Evolutionary conservation across 1,140 invertebrate genomes (phyloP).

Genomic region (Ectropis grisescens): DNA sequence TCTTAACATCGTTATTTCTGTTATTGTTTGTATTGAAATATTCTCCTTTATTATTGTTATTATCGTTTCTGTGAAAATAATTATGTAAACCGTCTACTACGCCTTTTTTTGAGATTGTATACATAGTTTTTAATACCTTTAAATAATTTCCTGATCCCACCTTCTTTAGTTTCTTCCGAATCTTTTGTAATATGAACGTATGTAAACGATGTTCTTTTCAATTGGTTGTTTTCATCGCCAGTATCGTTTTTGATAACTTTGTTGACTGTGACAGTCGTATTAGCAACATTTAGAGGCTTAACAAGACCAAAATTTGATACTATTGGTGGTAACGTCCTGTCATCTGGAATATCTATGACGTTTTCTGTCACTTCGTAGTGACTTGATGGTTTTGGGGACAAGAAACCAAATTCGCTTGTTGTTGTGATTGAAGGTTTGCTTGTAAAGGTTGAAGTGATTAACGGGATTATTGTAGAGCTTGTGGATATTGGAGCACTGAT

Average conservation of each 20-base stretch:
- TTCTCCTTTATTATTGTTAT: slow-evolving; percentile 2
- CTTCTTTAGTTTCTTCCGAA: slow-evolving; percentile 12
- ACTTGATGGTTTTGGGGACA: no score
- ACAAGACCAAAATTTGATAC: slow-evolving; percentile 20
- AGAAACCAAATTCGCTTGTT: no score
- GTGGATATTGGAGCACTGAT: no score
- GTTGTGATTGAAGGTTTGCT: not conserved
- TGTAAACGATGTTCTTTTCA: slow-evolving; percentile 2
- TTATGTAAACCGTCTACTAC: slow-evolving; percentile 18
- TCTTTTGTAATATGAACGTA: slow-evolving; percentile 15
- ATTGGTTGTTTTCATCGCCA: slow-evolving; percentile 2
- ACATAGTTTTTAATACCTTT: slow-evolving; percentile 20
- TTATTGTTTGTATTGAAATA: no score
- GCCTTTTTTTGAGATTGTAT: slow-evolving; percentile 17
- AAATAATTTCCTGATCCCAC: not conserved
- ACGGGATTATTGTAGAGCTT: no score
- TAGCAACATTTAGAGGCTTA: slow-evolving; percentile 6
- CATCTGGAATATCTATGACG: slow-evolving; percentile 30
- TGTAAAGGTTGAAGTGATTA: no score
- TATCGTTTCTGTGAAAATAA: slow-evolving; percentile 10
- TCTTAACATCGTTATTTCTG: slow-evolving; percentile 1
- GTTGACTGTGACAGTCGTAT: slow-evolving; percentile 9
- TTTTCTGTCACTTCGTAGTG: slow-evolving; percentile 42
- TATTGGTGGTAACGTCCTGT: slow-evolving; percentile 17
- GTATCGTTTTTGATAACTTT: not conserved